Base-by-base conservation (phyloP, 2,888 invertebrate species). In the Agrochola litura region DNA sequence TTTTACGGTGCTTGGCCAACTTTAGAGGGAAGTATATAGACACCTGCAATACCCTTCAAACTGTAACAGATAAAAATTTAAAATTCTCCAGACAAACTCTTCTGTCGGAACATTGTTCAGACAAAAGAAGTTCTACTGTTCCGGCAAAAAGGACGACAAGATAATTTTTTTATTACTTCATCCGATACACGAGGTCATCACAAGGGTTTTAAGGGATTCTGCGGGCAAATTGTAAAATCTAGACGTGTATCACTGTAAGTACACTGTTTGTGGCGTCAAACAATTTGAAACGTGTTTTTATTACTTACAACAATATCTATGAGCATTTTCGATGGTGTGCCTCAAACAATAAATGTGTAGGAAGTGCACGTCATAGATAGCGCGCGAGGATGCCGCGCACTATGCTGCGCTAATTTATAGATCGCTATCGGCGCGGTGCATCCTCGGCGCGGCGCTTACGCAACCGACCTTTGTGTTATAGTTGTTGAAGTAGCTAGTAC, bases 361-460 rank as follows among this genome's bases (percentile, higher is more conserved):
- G 87, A 89, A 89, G 83, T 52, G 54, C 69, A 72, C 81, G 81
- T 88, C 85, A 87, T 43, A 85, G 83, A 81, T 86, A 82, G 66
- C 71, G 74, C 54, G 69, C 67, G 83, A 81, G 89, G 88, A 81
- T 83, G 66, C 77, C 75, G 46, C 75, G 46, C 71, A 63, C 76
- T 77, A 80, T 76, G 82, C 82, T 88, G 88, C 88, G 85, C 88
- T 89, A 88, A 86, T 88, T 85, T 79, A 82, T 79, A 86, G 89
- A 89, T 89, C 83, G 78, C 81, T 88, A 89, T 89, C 89, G 16
- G 54, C 56, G 79, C 83, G 77, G 80, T 68, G 73, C 84, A 89
- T 89, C 88, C 89, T 88, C 84, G 77, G 19, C 54, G 76, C 63
- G 82, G 76, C 79, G 81, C 79, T 88, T 89, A 80, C 86, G 89